Percentiles rank a stretch among this genome's conserved stretches.
These are phyloP conservation scores for Habropoda laboriosa DNA, from an alignment of 1,140 invertebrate species.

Conservation along the genomic window DNA sequence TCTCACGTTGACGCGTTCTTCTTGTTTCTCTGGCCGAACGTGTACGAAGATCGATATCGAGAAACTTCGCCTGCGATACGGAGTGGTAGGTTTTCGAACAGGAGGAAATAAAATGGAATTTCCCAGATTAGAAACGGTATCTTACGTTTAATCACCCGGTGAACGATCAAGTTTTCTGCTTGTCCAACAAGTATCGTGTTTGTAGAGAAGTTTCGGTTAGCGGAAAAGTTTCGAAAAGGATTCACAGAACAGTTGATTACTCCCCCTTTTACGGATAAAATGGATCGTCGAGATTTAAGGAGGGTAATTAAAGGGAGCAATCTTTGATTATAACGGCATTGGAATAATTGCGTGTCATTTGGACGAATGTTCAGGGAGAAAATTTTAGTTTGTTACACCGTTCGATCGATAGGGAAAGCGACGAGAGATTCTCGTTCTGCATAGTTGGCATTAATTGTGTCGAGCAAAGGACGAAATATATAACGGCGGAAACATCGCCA, in stretches of 20 bases:
- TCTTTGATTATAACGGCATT: no score
- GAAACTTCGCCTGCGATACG: background rate
- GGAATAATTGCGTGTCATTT: no score
- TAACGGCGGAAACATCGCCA: slow-evolving; percentile 3
- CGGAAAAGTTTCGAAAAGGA: no score
- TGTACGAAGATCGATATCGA: background rate
- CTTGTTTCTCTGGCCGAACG: background rate
- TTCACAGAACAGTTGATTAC: no score
- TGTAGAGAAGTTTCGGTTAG: no score
- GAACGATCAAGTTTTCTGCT: no score
- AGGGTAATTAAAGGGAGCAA: no score
- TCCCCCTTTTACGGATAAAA: no score
- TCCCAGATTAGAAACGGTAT: background rate
- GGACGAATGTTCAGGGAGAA: no score
- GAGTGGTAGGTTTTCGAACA: no score
- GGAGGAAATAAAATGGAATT: background rate
- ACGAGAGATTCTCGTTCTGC: background rate
- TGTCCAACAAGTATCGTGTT: no score
- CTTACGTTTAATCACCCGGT: background rate
- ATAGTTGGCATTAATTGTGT: background rate
- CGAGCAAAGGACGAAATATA: slow-evolving; percentile 12
- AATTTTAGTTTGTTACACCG: background rate
- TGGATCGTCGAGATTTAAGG: no score
- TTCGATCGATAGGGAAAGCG: background rate
- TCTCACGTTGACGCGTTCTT: background rate